These are phyloP conservation scores for Odontomyia ornata DNA, from an alignment of 2,888 invertebrate genomes.

Conservation along the genomic window DNA sequence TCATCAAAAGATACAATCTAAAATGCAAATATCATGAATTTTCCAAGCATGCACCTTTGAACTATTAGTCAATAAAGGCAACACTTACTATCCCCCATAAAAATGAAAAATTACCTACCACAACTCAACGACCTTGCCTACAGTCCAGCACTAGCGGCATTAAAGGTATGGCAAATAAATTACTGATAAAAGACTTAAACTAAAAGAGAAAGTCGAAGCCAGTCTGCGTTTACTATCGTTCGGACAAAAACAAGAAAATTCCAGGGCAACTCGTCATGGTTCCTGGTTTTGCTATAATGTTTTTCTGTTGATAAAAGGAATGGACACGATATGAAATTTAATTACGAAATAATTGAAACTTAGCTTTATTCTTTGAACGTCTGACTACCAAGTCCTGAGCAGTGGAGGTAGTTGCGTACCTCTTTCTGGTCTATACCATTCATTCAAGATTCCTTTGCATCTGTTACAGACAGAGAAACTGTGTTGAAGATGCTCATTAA, in stretches of 20 bases:
- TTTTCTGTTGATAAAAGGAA: slow-evolving; percentile 45
- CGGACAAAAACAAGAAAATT: neutral
- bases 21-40: no score
- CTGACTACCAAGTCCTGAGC: no score
- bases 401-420: neutral
- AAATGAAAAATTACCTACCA: no score
- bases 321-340: slow-evolving; percentile 48
- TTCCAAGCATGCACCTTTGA: no score
- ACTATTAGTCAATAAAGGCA: no score
- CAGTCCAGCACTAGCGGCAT: no score
- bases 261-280: neutral
- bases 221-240: neutral
- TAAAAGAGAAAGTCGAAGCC: slow-evolving; percentile 29
- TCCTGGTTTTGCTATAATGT: slow-evolving; percentile 15
- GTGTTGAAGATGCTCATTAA: no score
- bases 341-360: slow-evolving; percentile 49
- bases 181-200: neutral
- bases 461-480: neutral
- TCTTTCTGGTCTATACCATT: neutral
- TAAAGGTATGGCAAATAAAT: slow-evolving; percentile 14
- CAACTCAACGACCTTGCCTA: no score
- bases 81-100: no score
- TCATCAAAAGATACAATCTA: no score
- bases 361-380: slow-evolving; percentile 23
- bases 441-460: neutral